A percentile compares a stretch with the other conserved stretches of the same genome.
These are phyloP conservation scores for Drosophila nikananu DNA, from an alignment of 1,140 invertebrate genomes.

Conservation along the genomic window DNA sequence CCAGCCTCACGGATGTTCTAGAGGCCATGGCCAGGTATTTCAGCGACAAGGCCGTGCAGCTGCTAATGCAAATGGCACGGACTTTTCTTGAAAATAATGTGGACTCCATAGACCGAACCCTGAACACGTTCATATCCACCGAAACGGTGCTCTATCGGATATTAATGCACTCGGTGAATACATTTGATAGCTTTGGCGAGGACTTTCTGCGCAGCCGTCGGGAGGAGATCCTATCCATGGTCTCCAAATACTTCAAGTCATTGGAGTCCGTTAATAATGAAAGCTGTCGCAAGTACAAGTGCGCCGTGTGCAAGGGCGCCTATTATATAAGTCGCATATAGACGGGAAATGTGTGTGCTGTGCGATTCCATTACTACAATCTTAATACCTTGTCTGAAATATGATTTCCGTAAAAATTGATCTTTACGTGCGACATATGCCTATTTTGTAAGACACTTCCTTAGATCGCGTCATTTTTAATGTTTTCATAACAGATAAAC, in stretches of 20 bases:
- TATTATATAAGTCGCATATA: constrained; percentile 64
- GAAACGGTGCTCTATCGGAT: constrained; percentile 73
- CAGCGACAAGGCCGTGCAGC: constrained; percentile 44
- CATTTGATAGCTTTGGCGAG: constrained; percentile 52
- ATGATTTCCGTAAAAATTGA: neutral
- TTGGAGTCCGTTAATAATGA: constrained; percentile 26
- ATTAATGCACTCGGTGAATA: constrained; percentile 63
- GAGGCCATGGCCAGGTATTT: constrained; percentile 60
- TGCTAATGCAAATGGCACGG: constrained; percentile 63
- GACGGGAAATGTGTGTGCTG: neutral
- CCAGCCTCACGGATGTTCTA: constrained; percentile 66
- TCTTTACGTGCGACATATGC: neutral
- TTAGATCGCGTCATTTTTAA: neutral
- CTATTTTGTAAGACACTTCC: neutral
- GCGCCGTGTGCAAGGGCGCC: constrained; percentile 58
- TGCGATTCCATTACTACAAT: neutral
- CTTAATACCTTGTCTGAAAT: neutral
- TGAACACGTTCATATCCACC: constrained; percentile 73
- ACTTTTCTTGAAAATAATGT: constrained; percentile 64
- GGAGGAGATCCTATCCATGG: constrained; percentile 54
- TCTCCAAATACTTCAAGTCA: constrained; percentile 61
- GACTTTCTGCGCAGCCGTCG: constrained; percentile 56
- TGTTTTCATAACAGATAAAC: neutral
- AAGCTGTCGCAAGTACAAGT: constrained; percentile 40
- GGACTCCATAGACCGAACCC: constrained; percentile 60